Evolutionary conservation across 1,140 invertebrate genomes (phyloP), one percentile per base, ranked within the genome.

Genomic region (Cheumatopsyche charites): DNA sequence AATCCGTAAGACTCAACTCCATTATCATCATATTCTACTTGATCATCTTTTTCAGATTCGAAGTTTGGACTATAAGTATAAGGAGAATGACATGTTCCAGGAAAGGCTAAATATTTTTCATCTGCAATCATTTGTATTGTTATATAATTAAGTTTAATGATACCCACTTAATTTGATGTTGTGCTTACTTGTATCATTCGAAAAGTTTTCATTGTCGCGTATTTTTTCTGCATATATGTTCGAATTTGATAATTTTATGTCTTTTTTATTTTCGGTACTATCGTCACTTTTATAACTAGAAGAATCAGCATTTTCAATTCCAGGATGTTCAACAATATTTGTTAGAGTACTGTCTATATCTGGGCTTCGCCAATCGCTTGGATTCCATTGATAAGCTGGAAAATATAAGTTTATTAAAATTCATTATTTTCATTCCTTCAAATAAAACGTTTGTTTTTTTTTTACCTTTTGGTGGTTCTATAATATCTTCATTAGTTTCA

Each of bases 201-300:
- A 13, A n/a, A 4, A 49, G 45, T 49, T 49, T 49, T 36, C 29
- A 36, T 36, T 36, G 3, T 3, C 3, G 9, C 3, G 9, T 4
- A 4, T 61, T 25, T 61, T 19, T 61, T 61, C 55, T 5, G 55
- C 5, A 13, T 61, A 61, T 61, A 23, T 61, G 3, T 15, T 61
- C 19, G 5, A 6, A 13, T 15, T 61, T 2, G n/a, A 7, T 13
- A 61, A 61, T 5, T 61, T 21, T 61, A 4, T 25, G 45, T 21
- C 23, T 36, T 13, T 65, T 23, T 65, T 23, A 52, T 74, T 90
- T 81, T 92, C 90, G 80, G 94, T 94, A 78, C 91, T 94, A 80
- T 95, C 92, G 78, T 94, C 92, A 82, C 92, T 94, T 80, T 93
- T 91, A 79, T 92, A 90, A 80, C 91, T 93, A 55, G 91, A 92